A percentile compares a stretch with the other conserved stretches of the same genome.
Conservation (phyloP, 2,888 invertebrate species). For the Cyaniris semiargus region DNA sequence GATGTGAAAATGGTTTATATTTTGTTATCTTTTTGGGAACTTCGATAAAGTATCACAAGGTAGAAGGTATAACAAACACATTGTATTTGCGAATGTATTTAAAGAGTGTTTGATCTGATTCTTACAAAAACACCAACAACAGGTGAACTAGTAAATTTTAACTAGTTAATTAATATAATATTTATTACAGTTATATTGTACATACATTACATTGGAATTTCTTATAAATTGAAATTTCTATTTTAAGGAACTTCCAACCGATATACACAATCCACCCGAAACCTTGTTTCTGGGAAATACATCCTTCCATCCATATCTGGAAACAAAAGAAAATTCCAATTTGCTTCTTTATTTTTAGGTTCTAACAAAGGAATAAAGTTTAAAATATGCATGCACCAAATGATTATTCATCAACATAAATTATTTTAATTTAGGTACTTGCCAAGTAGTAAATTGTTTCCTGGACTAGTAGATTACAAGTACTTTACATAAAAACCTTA, state of each 20-base stretch:
- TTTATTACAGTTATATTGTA: no score
- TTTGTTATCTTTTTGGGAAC: background rate
- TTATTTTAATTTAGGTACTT: background rate
- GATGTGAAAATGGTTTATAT: background rate
- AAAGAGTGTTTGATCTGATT: no score
- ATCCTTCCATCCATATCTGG: background rate
- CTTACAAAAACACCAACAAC: no score
- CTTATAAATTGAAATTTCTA: background rate
- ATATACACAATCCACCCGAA: background rate
- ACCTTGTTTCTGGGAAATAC: background rate
- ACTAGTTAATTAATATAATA: no score
- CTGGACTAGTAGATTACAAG: background rate
- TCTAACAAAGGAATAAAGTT: background rate
- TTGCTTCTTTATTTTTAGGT: background rate
- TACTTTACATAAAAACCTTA: background rate
- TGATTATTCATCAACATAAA: background rate
- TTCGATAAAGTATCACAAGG: background rate
- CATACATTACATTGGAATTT: background rate
- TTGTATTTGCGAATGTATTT: no score
- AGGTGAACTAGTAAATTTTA: no score
- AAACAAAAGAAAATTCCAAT: slow-evolving; percentile 10
- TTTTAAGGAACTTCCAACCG: background rate
- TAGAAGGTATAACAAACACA: background rate
- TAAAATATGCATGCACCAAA: background rate
- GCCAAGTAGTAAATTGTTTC: background rate